Base-by-base conservation (phyloP, 2,888 invertebrate genomes). In the Tenthredo notha region DNA sequence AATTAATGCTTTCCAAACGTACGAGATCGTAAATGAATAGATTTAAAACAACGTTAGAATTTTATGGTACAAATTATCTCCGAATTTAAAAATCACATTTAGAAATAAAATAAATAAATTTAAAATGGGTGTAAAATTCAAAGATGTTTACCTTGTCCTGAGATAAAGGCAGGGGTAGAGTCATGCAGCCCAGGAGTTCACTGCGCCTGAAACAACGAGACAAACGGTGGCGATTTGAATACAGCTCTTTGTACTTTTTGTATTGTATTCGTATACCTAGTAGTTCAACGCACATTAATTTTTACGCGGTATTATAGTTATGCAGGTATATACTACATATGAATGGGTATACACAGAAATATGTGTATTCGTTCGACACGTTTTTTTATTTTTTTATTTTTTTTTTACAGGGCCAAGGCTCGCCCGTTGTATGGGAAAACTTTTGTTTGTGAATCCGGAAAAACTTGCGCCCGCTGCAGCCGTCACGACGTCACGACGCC, bases 111-210 rank as follows among this genome's bases (percentile, higher is more conserved):
- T n/a, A 2, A 12, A 25, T 9, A 61, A 21, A 29, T 29, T 29
- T 67, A 15, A 29, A 33, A 67, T 33, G 15, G 33, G 15, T 40
- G 50, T 80, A 12, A 50, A 37, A n/a, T 85, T 77, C n/a, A 58
- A 43, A 47, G 84, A 43, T 21, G 82, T 50, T 77, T 87, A 96
- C 96, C 96, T 95, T 95, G 92, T 95, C 96, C 94, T 96, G 95
- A 89, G 97, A 96, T 95, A 97, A 96, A 94, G 96, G 96, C 91
- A 98, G 95, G 90, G 97, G 97, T 94, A 98, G 97, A 94, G 98
- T 98, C 96, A 97, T 97, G 94, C 98, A 98, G 95, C 98, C 98
- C 94, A 98, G 95, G 94, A 98, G 97, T 94, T 98, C 98, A 95
- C 98, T 98, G 94, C 97, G 96, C 95, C 98, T 98, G 96, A 21